phyloP scores from a whole-genome alignment of 2,888 invertebrate species.

The Hetaerina titia region DNA sequence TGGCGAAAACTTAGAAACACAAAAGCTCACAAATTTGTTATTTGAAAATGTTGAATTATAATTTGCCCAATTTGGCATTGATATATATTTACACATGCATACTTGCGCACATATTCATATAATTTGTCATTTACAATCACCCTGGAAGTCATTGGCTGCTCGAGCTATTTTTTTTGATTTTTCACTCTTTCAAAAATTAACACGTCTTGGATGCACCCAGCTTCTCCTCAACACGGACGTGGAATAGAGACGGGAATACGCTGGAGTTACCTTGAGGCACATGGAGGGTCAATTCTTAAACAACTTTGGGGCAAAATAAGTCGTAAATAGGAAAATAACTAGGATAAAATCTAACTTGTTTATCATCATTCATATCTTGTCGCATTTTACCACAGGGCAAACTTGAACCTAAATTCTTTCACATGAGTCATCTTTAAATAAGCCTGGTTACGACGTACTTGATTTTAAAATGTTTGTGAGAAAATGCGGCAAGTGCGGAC shows the following conservation, averaged over 20 bases:
- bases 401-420: not conserved
- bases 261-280: not conserved
- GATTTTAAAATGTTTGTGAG: not conserved
- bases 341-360: not conserved
- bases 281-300: not conserved
- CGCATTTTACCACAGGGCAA: not conserved
- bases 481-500: not conserved
- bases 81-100: no score
- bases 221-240: not conserved
- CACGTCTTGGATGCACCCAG: no score
- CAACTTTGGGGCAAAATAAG: not conserved
- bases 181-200: no score
- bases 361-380: not conserved
- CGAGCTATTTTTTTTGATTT: no score
- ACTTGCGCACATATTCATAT: no score
- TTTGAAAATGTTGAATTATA: no score
- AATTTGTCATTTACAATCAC: no score
- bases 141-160: no score
- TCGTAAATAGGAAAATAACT: not conserved
- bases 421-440: not conserved
- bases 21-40: no score
- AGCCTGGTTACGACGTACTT: not conserved
- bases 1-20: no score
- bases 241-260: not conserved
- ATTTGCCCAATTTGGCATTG: no score